phyloP scores from a whole-genome alignment of 2,888 invertebrate species.

The Ypsolopha sequella region DNA sequence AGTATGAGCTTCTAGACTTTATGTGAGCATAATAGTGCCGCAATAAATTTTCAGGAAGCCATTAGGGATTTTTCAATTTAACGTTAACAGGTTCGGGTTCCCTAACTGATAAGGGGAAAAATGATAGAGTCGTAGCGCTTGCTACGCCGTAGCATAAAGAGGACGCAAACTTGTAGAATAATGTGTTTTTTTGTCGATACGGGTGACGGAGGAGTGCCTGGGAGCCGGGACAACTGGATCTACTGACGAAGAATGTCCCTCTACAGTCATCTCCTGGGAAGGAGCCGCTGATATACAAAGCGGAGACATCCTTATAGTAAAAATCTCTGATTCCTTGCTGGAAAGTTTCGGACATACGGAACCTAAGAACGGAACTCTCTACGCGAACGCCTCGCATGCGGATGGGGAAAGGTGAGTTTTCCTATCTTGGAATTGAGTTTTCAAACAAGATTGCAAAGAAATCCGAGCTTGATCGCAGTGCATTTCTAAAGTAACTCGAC shows the following conservation, averaged over 20 bases:
- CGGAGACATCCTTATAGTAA: conserved; percentile 78
- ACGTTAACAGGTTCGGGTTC: too few relatives aligned
- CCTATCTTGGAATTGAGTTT: too few relatives aligned
- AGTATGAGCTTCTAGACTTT: neutral
- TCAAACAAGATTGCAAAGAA: too few relatives aligned
- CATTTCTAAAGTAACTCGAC: too few relatives aligned
- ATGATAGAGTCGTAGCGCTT: too few relatives aligned
- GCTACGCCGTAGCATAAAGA: too few relatives aligned
- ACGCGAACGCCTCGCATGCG: conserved; percentile 28
- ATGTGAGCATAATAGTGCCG: neutral
- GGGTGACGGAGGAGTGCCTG: conserved; percentile 56
- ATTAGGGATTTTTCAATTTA: too few relatives aligned
- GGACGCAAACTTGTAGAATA: neutral
- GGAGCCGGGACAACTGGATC: conserved; percentile 17
- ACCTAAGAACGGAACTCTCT: conserved; percentile 30
- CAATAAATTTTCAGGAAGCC: too few relatives aligned
- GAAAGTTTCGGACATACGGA: conserved; percentile 32
- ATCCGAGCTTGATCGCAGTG: too few relatives aligned
- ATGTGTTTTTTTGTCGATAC: conserved; percentile 16
- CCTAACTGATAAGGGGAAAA: too few relatives aligned
- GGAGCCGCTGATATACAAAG: conserved; percentile 78
- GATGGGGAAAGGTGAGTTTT: conserved; percentile 42
- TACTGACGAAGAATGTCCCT: conserved; percentile 62
- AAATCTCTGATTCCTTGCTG: conserved; percentile 75
- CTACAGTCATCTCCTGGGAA: conserved; percentile 75